A percentile compares a stretch with the other conserved stretches of the same genome.
Evolutionary conservation across 1,140 invertebrate species (phyloP).

Genomic region (Orius insidiosus): DNA sequence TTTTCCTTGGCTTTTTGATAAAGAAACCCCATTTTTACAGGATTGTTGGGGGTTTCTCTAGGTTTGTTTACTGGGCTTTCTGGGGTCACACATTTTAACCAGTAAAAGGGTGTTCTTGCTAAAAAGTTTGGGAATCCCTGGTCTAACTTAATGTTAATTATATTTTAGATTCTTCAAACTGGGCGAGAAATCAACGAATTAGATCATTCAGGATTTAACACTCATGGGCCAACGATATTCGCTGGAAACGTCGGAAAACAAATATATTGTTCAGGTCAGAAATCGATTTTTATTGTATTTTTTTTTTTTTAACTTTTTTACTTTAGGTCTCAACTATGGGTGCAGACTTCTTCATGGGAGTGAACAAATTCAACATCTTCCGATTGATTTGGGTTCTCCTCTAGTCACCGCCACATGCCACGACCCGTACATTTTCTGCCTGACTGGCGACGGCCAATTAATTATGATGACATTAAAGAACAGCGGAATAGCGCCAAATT

Average conservation of each 20-base stretch:
- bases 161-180: conserved; percentile 67
- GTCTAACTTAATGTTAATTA: conserved; percentile 10
- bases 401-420: conserved; percentile 68
- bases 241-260: conserved; percentile 88
- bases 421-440: conserved; percentile 78
- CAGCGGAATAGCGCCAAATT: conserved; percentile 33
- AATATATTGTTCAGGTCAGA: conserved; percentile 84
- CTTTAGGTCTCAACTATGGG: conserved; percentile 46
- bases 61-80: too few relatives aligned
- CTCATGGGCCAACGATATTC: conserved; percentile 75
- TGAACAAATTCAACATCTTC: conserved; percentile 67
- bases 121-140: too few relatives aligned
- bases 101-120: too few relatives aligned
- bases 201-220: conserved; percentile 85
- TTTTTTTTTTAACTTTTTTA: background rate
- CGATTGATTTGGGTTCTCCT: conserved; percentile 69
- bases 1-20: too few relatives aligned
- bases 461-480: conserved; percentile 68
- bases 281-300: too few relatives aligned
- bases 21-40: too few relatives aligned
- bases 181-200: conserved; percentile 95
- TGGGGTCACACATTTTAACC: too few relatives aligned
- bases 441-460: conserved; percentile 70
- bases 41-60: too few relatives aligned
- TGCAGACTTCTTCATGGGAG: conserved; percentile 61